Evolutionary conservation across 2,113 vertebrate genomes (phyloP).

Genomic region (Callipepla californica): DNA sequence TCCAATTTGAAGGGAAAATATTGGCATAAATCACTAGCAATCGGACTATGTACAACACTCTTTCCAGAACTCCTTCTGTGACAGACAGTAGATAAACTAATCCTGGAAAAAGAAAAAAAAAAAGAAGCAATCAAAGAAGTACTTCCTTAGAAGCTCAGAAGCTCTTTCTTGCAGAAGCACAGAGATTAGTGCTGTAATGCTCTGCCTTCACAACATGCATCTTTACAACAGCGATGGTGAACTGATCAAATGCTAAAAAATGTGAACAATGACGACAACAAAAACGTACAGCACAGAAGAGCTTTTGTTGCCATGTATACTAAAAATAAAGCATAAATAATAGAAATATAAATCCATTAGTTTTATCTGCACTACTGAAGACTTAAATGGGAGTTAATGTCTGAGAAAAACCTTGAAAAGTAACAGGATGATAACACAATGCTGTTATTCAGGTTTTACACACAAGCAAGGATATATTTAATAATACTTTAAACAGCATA

Average conservation of each 20-base stretch:
- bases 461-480: not conserved
- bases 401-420: not conserved
- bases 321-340: not conserved
- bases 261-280: not conserved
- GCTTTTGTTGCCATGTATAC: not conserved
- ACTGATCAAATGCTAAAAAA: not conserved
- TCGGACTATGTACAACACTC: not conserved
- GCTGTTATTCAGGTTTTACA: not conserved
- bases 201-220: not conserved
- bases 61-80: constrained; percentile 10
- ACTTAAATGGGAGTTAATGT: not conserved
- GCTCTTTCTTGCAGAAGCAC: not conserved
- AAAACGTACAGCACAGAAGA: not conserved
- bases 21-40: not conserved
- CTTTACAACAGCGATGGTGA: not conserved
- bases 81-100: not conserved
- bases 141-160: not conserved
- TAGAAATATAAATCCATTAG: not conserved
- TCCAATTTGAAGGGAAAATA: not conserved
- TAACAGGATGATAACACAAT: not conserved
- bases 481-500: not conserved
- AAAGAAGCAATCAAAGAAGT: not conserved
- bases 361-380: not conserved
- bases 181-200: not conserved
- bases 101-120: not conserved